Percentiles rank a stretch among this genome's conserved stretches.
Evolutionary conservation across 2,888 invertebrate species (phyloP).

Genomic region (Aquatica leii): DNA sequence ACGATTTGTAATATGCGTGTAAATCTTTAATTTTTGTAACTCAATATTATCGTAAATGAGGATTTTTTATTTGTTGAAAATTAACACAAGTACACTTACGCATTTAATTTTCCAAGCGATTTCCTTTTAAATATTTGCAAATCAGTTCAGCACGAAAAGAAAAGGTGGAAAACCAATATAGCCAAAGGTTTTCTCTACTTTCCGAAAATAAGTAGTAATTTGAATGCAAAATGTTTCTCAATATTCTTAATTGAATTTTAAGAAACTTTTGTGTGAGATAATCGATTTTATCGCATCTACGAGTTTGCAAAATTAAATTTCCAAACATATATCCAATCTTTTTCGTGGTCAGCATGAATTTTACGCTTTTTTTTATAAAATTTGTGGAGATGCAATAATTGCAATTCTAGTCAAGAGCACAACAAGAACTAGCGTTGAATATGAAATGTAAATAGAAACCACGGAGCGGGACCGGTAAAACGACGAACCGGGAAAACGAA

Average conservation of each 20-base stretch:
- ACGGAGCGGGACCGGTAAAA: slow-evolving; percentile 30
- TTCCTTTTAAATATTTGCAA: slow-evolving; percentile 8
- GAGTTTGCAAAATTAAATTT: slow-evolving; percentile 4
- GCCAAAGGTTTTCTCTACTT: not conserved
- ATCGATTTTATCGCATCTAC: slow-evolving; percentile 6
- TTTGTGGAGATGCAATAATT: slow-evolving; percentile 24
- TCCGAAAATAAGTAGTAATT: slow-evolving; percentile 4
- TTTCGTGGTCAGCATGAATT: slow-evolving; percentile 19
- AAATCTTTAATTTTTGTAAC: too few species aligned
- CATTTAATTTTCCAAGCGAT: not conserved
- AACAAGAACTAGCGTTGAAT: slow-evolving; percentile 28
- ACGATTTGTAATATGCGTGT: too few species aligned
- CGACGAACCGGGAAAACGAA: slow-evolving; percentile 35
- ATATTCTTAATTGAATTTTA: slow-evolving; percentile 11
- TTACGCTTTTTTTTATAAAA: slow-evolving; percentile 3
- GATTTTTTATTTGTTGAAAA: not conserved
- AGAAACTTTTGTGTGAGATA: slow-evolving; percentile 1
- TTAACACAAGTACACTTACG: not conserved
- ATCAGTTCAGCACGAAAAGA: not conserved
- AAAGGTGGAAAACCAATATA: slow-evolving; percentile 5
- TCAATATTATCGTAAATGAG: too few species aligned
- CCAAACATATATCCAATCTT: slow-evolving; percentile 12
- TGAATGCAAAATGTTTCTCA: slow-evolving; percentile 10
- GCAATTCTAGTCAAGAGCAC: slow-evolving; percentile 32
- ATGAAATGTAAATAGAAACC: slow-evolving; percentile 33